Percentiles rank a stretch among this genome's conserved stretches.
phyloP scores from a whole-genome alignment of 2,797 vertebrate species.

The Sebastes minor region DNA sequence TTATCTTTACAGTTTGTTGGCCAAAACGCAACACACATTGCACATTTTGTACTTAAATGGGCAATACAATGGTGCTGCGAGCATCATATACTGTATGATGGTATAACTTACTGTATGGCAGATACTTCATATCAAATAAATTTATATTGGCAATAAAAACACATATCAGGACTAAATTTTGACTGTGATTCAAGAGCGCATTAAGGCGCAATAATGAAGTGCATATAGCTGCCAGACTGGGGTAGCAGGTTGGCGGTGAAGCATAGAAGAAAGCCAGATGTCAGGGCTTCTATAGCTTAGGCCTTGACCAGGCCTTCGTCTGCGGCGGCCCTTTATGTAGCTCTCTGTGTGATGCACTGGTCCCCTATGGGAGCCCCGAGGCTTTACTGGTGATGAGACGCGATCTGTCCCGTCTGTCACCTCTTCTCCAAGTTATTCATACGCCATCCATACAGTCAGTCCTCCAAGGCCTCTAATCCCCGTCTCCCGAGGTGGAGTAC shows the following conservation, averaged over 20 bases:
- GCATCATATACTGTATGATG: constrained; percentile 47
- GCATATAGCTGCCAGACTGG: constrained; percentile 82
- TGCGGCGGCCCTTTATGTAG: constrained; percentile 81
- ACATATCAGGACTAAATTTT: constrained; percentile 75
- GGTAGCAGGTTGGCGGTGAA: constrained; percentile 82
- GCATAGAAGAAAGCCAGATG: constrained; percentile 84
- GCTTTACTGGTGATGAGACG: constrained; percentile 87
- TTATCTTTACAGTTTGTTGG: constrained; percentile 80
- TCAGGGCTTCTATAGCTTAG: constrained; percentile 86
- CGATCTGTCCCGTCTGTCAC: constrained; percentile 88
- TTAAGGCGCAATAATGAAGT: constrained; percentile 83
- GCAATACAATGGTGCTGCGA: constrained; percentile 51
- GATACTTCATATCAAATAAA: constrained; percentile 56
- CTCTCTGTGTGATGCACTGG: constrained; percentile 76
- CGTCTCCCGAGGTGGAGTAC: constrained; percentile 78
- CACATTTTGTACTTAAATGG: constrained; percentile 73
- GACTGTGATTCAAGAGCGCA: constrained; percentile 82
- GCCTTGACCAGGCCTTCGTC: constrained; percentile 85
- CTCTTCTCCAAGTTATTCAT: constrained; percentile 83
- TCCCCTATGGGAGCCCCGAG: constrained; percentile 81
- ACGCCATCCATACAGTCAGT: constrained; percentile 82
- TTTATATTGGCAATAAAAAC: constrained; percentile 76
- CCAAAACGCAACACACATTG: constrained; percentile 75
- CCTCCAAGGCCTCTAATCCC: constrained; percentile 85
- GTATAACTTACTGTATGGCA: constrained; percentile 47